Conservation (phyloP, 1,140 invertebrate species). For the Drosophila mauritiana region DNA sequence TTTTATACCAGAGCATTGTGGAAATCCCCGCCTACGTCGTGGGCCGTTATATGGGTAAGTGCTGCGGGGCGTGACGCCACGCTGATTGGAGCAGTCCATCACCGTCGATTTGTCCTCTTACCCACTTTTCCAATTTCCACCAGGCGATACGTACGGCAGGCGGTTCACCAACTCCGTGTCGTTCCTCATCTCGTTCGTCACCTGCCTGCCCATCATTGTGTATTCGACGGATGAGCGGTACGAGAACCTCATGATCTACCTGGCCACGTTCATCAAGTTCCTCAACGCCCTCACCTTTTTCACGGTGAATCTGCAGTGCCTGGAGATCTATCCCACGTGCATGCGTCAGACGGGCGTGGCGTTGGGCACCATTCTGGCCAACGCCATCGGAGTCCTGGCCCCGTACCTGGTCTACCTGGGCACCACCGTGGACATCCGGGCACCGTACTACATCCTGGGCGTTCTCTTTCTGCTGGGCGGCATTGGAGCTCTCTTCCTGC, state of each 20-base stretch:
- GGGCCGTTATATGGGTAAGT: constrained; percentile 85
- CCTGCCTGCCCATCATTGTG: constrained; percentile 85
- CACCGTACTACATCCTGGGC: constrained; percentile 87
- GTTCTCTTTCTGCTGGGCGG: constrained; percentile 86
- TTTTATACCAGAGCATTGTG: constrained; percentile 87
- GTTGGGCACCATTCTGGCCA: constrained; percentile 87
- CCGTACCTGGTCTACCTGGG: constrained; percentile 90
- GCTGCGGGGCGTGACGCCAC: constrained; percentile 24
- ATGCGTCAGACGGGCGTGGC: constrained; percentile 88
- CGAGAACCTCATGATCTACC: constrained; percentile 75
- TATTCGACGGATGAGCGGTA: constrained; percentile 81
- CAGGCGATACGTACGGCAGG: constrained; percentile 86
- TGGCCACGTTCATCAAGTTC: constrained; percentile 87
- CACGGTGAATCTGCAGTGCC: constrained; percentile 87
- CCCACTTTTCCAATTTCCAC: background rate
- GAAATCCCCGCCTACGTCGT: constrained; percentile 87
- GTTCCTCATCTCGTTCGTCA: constrained; percentile 82
- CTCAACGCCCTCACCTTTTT: constrained; percentile 88
- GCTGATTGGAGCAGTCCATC: constrained; percentile 56
- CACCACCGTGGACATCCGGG: constrained; percentile 81
- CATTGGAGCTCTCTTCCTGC: constrained; percentile 87
- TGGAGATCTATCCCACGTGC: constrained; percentile 89
- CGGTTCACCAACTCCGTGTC: constrained; percentile 85
- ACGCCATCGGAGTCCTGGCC: constrained; percentile 87
- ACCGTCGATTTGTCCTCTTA: constrained; percentile 1